phyloP scores from a whole-genome alignment of 2,888 invertebrate species.

The Harmothoe impar region DNA sequence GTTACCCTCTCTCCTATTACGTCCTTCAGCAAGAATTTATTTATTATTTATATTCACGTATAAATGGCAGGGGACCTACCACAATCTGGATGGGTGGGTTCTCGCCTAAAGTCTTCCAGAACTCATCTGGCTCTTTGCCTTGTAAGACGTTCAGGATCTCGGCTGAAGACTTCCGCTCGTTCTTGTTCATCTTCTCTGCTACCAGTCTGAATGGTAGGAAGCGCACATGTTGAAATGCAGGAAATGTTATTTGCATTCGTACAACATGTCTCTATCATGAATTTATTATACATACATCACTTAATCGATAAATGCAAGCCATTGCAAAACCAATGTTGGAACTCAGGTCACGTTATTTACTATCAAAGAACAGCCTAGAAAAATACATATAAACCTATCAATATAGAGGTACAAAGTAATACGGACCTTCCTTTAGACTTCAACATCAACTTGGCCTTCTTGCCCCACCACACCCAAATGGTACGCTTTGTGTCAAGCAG shows the following conservation, averaged over 20 bases:
- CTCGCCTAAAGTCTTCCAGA: slow-evolving; percentile 90
- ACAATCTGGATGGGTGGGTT: slow-evolving; percentile 49
- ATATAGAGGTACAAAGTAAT: no score
- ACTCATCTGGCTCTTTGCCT: slow-evolving; percentile 92
- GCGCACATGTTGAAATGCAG: neutral
- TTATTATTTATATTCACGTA: no score
- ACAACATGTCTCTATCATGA: neutral
- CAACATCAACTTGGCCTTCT: slow-evolving; percentile 84
- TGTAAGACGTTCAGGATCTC: slow-evolving; percentile 93
- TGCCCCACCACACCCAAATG: slow-evolving; percentile 96
- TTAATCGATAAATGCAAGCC: no score
- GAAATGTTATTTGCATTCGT: neutral
- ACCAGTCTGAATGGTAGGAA: slow-evolving; percentile 87
- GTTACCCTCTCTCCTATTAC: no score
- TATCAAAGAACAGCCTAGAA: no score
- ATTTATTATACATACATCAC: no score
- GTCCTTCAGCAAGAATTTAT: no score
- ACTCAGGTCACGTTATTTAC: no score
- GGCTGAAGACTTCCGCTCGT: slow-evolving; percentile 97
- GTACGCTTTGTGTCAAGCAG: slow-evolving; percentile 93
- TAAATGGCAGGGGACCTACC: no score
- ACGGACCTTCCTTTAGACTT: slow-evolving; percentile 81
- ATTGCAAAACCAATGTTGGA: no score
- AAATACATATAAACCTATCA: no score
- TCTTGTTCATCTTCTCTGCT: slow-evolving; percentile 99